phyloP scores from a whole-genome alignment of 2,797 vertebrate genomes.

The Phaenicophaeus curvirostris region DNA sequence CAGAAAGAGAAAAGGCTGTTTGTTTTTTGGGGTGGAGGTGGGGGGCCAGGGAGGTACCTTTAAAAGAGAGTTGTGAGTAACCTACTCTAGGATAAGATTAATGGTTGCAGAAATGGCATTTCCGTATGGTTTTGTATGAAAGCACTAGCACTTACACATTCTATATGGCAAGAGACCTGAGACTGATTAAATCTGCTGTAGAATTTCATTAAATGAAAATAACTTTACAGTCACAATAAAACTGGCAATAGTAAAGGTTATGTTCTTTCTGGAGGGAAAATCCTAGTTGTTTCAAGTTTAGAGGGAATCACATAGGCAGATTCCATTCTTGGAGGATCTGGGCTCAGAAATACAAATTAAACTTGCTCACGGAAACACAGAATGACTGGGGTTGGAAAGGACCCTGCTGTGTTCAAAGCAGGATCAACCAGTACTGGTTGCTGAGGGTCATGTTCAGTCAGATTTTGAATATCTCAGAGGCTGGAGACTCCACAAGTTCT shows the following conservation, averaged over 20 bases:
- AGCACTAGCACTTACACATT: not conserved
- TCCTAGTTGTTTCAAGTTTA: not conserved
- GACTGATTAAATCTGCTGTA: no score
- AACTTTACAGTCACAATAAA: conserved; percentile 64
- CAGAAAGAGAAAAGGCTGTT: not conserved
- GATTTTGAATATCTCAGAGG: not conserved
- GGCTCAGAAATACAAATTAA: not conserved
- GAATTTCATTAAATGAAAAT: conserved; percentile 68
- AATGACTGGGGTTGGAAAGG: rapidly evolving
- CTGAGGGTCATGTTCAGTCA: not conserved
- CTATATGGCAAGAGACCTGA: not conserved
- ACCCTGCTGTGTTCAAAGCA: not conserved
- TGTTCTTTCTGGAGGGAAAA: conserved; percentile 37
- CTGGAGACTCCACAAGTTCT: not conserved
- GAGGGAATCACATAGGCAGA: not conserved
- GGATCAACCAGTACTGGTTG: not conserved
- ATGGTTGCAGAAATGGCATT: not conserved
- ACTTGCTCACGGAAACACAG: not conserved
- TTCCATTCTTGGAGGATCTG: not conserved
- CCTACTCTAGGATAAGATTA: not conserved
- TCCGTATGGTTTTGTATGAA: not conserved
- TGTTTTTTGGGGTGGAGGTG: not conserved
- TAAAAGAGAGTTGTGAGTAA: not conserved
- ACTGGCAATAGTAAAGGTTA: conserved; percentile 46
- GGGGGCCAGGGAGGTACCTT: not conserved